A percentile compares a stretch with the other conserved stretches of the same genome.
phyloP scores from a whole-genome alignment of 2,113 vertebrate species.

The Sceloporus tristichus region DNA sequence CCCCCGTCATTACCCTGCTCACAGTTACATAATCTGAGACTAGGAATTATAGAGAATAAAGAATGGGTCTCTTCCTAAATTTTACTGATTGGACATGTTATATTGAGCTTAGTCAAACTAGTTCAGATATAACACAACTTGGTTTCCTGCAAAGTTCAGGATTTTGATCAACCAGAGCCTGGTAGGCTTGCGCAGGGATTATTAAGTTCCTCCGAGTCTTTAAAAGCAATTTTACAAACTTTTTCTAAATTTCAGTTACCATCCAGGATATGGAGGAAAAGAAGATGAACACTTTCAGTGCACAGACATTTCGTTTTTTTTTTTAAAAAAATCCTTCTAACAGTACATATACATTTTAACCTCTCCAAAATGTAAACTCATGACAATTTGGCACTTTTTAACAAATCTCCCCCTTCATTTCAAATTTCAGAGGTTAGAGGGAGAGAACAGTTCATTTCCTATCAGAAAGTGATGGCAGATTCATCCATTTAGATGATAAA shows the following conservation, averaged over 20 bases:
- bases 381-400: neutral
- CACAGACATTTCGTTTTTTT: neutral
- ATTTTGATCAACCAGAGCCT: accelerated
- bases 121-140: neutral
- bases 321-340: neutral
- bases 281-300: neutral
- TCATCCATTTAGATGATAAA: neutral
- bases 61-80: no score
- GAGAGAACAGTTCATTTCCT: neutral
- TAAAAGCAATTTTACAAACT: neutral
- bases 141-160: neutral
- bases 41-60: no score
- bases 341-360: neutral
- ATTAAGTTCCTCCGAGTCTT: neutral
- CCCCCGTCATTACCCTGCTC: no score
- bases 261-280: neutral
- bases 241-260: neutral
- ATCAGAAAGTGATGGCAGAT: neutral
- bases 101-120: neutral
- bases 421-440: neutral
- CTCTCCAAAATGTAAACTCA: neutral
- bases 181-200: neutral
- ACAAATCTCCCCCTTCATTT: neutral
- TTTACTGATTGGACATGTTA: neutral
- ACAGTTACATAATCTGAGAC: no score